Evolutionary conservation across 2,888 invertebrate genomes (phyloP).

Genomic region (Sinotaia quadrata): DNA sequence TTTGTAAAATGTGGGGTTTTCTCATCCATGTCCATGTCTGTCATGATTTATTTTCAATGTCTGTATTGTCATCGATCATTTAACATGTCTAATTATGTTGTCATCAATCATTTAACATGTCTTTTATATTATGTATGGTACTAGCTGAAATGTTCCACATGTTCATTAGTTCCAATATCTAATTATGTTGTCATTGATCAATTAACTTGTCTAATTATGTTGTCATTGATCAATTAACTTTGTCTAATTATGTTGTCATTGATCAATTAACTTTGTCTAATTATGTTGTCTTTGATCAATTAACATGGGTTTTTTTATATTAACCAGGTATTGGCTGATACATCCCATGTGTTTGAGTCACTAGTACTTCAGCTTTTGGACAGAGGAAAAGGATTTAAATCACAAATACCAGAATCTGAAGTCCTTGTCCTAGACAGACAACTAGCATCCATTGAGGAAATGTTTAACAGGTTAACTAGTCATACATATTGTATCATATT

Average conservation of each 20-base stretch:
- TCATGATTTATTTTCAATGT: too few relatives aligned
- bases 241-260: neutral
- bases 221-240: neutral
- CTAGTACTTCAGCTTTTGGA: constrained; percentile 79
- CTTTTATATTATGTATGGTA: too few relatives aligned
- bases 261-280: neutral
- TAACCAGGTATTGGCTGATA: constrained; percentile 54
- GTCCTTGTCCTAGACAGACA: constrained; percentile 87
- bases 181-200: neutral
- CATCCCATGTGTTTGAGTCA: constrained; percentile 55
- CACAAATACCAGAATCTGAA: constrained; percentile 88
- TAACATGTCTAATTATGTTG: neutral
- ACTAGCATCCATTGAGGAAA: constrained; percentile 84
- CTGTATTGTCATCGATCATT: neutral
- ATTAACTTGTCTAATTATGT: neutral
- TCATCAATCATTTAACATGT: too few relatives aligned
- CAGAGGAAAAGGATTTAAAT: constrained; percentile 84
- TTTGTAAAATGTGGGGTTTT: too few relatives aligned
- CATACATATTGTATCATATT: too few relatives aligned
- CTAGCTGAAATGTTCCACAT: too few relatives aligned
- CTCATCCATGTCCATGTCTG: too few relatives aligned
- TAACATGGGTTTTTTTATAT: neutral
- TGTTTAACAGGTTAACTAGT: constrained; percentile 78
- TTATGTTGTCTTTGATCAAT: neutral
- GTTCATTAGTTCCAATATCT: neutral